Evolutionary conservation across 2,888 invertebrate species (phyloP).

Genomic region (Zeuzera pyrina): DNA sequence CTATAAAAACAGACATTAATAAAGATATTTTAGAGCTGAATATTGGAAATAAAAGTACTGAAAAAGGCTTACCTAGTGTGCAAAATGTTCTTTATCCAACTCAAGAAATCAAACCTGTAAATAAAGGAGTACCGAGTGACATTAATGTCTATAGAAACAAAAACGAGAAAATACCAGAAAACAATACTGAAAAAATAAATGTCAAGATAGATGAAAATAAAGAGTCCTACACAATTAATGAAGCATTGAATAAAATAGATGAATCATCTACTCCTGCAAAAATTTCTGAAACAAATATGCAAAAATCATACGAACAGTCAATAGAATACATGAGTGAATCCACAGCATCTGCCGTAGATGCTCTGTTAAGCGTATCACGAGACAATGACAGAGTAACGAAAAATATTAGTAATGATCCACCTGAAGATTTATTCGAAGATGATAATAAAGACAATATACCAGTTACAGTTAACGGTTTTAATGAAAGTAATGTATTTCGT

Average conservation of each 20-base stretch:
- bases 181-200: not conserved
- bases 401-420: constrained; percentile 51
- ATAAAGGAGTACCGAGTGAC: not conserved
- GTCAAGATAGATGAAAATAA: not conserved
- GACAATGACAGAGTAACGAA: constrained; percentile 58
- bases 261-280: not conserved
- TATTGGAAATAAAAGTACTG: constrained; percentile 5
- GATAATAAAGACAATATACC: constrained; percentile 41
- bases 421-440: constrained; percentile 64
- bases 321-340: constrained; percentile 48
- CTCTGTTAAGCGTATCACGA: constrained; percentile 55
- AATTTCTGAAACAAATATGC: constrained; percentile 13
- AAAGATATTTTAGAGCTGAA: constrained; percentile 11
- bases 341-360: constrained; percentile 63
- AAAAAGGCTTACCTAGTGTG: constrained; percentile 1
- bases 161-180: not conserved
- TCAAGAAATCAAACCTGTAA: constrained; percentile 43
- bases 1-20: constrained; percentile 12
- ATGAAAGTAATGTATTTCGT: constrained; percentile 15
- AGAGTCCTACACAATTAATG: not conserved
- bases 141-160: not conserved
- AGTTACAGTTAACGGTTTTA: constrained; percentile 27
- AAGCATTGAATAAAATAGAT: not conserved
- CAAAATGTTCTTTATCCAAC: constrained; percentile 39
- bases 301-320: constrained; percentile 22